Evolutionary conservation across 1,140 invertebrate species (phyloP).

Genomic region (Mercenaria mercenaria): DNA sequence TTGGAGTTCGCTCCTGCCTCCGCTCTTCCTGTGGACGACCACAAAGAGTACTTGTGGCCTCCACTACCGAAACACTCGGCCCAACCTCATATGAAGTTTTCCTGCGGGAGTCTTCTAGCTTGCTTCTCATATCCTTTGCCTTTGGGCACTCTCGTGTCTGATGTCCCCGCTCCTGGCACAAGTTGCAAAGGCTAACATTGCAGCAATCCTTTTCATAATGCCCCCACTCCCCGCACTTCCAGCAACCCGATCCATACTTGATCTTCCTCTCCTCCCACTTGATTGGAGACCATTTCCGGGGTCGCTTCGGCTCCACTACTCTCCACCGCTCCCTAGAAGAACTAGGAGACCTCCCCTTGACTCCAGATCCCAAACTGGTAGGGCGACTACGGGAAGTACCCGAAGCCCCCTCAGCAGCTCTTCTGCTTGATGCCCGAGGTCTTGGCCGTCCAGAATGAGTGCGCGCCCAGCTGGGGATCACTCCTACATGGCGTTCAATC

Average conservation of each 20-base stretch:
- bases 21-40: background rate
- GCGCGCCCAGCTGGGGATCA: background rate
- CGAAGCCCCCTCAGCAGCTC: no score
- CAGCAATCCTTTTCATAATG: background rate
- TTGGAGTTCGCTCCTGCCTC: background rate
- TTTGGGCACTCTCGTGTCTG: background rate
- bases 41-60: no score
- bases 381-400: background rate
- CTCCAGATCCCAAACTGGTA: no score
- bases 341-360: background rate
- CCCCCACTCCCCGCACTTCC: background rate
- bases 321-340: background rate
- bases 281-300: background rate
- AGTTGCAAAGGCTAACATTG: background rate
- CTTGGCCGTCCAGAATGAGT: background rate
- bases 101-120: background rate
- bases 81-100: no score
- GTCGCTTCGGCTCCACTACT: background rate
- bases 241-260: background rate
- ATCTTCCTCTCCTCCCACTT: background rate
- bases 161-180: background rate
- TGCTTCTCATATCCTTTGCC: background rate
- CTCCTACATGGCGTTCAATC: background rate
- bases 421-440: background rate
- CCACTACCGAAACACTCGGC: no score